Base-by-base conservation (phyloP, 2,797 vertebrate genomes). In the Geotrypetes seraphini region DNA sequence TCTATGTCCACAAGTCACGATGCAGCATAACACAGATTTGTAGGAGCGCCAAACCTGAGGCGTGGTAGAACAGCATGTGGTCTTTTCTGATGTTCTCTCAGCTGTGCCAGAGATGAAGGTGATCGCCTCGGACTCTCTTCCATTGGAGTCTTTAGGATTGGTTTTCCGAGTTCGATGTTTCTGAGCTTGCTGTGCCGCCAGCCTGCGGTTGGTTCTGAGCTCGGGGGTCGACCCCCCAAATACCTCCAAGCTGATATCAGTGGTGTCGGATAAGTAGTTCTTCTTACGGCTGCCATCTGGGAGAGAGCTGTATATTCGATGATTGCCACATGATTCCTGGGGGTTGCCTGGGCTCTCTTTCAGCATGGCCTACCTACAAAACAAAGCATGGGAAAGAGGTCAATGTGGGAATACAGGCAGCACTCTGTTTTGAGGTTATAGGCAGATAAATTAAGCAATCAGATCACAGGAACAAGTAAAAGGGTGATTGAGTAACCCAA, bases 1-100 rank as follows among this genome's bases (percentile, higher is more conserved):
- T 22, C 90, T 96, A 46, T 86, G 66, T 28, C 93, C 92, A 7
- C 91, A 99, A 47, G 90, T 91, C 58, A 97, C 71, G 13, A 97
- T 71, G 33, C 86, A 96, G 60, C 95, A 99, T 47, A 96, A 74
- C 14, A 93, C 77, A 1, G 88, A 78, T 56, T 81, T 87, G 35
- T 88, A 96, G 7, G 80, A 67, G 20, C 80, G 84, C 95, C 94
- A 97, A 25, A 88, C 87, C 42, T 85, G 66, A 0, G 89, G 79
- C 10, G 83, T 69, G 18, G 87, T 89, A 12, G 88, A 84, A 26
- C 83, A 88, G 28, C 94, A 95, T 2, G 69, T 35, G 7, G 64
- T 68, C 20, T 68, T 60, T 31, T 37, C 35, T 1, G 62, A 47
- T 1, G 84, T 50, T 21, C 75, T 51, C 20, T 95, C 91, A 3